These are phyloP conservation scores for Branchellion lobata DNA, from an alignment of 2,888 invertebrate species.

Conservation along the genomic window DNA sequence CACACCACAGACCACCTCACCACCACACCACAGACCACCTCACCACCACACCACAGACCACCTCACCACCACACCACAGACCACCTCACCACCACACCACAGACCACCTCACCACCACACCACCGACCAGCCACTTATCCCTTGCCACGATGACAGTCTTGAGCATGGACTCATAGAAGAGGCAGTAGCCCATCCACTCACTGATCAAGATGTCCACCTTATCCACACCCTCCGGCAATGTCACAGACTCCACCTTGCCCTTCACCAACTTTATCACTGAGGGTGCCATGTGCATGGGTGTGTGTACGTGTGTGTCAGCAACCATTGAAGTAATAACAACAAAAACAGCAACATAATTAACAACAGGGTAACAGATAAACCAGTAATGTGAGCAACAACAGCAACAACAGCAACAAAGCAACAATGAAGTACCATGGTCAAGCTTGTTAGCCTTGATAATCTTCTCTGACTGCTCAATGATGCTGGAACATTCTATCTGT, in stretches of 20 bases:
- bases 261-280: conserved; percentile 62
- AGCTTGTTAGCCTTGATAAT: conserved; percentile 75
- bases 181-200: conserved; percentile 81
- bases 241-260: conserved; percentile 85
- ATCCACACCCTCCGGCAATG: conserved; percentile 81
- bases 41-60: too few species aligned
- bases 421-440: conserved; percentile 54
- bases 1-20: too few species aligned
- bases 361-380: too few species aligned
- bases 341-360: too few species aligned
- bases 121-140: conserved; percentile 84
- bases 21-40: too few species aligned
- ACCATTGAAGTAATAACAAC: too few species aligned
- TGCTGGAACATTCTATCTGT: conserved; percentile 71
- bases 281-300: neutral
- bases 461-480: conserved; percentile 92
- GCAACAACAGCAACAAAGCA: too few species aligned
- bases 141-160: conserved; percentile 97
- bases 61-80: too few species aligned
- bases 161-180: conserved; percentile 99
- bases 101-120: too few species aligned
- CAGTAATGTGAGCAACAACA: too few species aligned
- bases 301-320: neutral
- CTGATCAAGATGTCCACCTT: conserved; percentile 87
- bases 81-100: too few species aligned